Percentiles rank a stretch among this genome's conserved stretches.
Evolutionary conservation across 2,888 invertebrate species (phyloP).

Genomic region (Dynastes hyllus): DNA sequence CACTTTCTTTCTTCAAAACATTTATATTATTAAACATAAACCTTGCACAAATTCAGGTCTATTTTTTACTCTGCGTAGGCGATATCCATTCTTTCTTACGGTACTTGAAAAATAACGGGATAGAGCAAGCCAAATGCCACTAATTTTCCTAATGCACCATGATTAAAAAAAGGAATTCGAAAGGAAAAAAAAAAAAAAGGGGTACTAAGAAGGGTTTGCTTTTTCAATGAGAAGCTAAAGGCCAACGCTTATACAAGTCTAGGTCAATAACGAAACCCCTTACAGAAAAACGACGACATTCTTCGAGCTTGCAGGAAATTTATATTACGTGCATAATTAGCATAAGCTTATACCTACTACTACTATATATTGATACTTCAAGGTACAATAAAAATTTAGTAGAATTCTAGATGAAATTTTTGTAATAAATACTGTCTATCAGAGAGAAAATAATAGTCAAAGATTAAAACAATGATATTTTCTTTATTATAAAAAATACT

Average conservation of each 20-base stretch:
- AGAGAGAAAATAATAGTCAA: neutral
- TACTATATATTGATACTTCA: too few relatives aligned
- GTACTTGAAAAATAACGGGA: conserved; percentile 19
- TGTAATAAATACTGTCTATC: too few relatives aligned
- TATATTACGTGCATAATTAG: too few relatives aligned
- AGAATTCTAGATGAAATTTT: too few relatives aligned
- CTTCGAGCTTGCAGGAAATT: too few relatives aligned
- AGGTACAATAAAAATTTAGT: too few relatives aligned
- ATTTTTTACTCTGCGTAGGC: neutral
- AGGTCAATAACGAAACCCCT: conserved; percentile 42
- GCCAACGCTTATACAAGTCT: conserved; percentile 36
- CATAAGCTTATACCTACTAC: too few relatives aligned
- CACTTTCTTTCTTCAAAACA: too few relatives aligned
- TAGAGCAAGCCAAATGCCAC: conserved; percentile 24
- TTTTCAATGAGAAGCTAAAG: conserved; percentile 43
- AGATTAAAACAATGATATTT: neutral
- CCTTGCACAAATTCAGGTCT: too few relatives aligned
- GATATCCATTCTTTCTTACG: conserved; percentile 15
- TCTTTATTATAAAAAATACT: too few relatives aligned
- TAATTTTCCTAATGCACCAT: conserved; percentile 16
- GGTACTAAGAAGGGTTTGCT: conserved; percentile 14
- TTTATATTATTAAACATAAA: too few relatives aligned
- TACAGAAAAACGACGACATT: conserved; percentile 39
- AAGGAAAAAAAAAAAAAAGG: conserved; percentile 19
- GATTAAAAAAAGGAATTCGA: conserved; percentile 21